A percentile compares a stretch with the other conserved stretches of the same genome.
These are phyloP conservation scores for Sylvilagus bachmani DNA, from an alignment of 2,113 vertebrate species.

Conservation along the genomic window DNA sequence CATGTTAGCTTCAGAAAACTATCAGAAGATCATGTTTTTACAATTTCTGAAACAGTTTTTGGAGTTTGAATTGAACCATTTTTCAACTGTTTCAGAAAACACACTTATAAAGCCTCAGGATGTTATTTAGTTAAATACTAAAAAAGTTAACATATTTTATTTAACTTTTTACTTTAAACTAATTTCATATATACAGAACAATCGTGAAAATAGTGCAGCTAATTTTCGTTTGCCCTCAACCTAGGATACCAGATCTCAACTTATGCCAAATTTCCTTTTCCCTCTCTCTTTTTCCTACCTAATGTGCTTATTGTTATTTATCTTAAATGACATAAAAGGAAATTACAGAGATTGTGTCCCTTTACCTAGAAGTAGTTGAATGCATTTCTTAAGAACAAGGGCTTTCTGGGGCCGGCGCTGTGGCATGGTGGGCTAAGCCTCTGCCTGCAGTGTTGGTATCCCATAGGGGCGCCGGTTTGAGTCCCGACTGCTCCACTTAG, in stretches of 20 bases:
- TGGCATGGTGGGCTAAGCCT: too few relatives aligned
- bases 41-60: neutral
- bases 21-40: neutral
- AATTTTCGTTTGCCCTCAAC: too few relatives aligned
- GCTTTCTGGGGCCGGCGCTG: neutral
- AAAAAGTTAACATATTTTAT: neutral
- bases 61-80: neutral
- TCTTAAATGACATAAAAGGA: neutral
- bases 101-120: neutral
- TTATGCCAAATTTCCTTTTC: too few relatives aligned
- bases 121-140: neutral
- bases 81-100: neutral
- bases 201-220: neutral
- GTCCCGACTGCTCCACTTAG: too few relatives aligned
- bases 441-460: too few relatives aligned
- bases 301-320: neutral
- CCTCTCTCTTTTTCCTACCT: too few relatives aligned
- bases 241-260: too few relatives aligned
- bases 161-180: neutral
- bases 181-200: slow-evolving; percentile 4
- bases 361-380: neutral
- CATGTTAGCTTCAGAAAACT: neutral
- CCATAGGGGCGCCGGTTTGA: too few relatives aligned
- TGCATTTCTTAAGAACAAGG: neutral
- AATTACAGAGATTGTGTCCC: neutral